phyloP scores from a whole-genome alignment of 2,888 invertebrate genomes.

The Listrodromus nycthemerus region DNA sequence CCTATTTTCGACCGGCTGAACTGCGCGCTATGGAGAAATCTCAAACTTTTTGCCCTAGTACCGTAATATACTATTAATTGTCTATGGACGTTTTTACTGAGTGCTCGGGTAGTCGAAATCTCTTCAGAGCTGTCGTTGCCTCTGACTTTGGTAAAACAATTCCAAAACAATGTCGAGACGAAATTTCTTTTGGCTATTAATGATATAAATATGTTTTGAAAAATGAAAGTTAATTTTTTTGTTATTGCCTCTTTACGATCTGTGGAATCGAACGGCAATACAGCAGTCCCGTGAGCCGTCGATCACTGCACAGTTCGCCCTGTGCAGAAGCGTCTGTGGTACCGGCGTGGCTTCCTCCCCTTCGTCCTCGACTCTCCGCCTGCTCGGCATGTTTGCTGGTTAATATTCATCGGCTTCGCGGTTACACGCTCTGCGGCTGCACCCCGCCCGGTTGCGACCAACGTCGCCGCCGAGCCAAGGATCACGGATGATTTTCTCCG shows the following conservation, averaged over 20 bases:
- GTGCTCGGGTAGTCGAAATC: neutral
- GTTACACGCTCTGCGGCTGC: conserved; percentile 72
- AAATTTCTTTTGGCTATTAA: neutral
- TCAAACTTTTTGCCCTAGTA: no score
- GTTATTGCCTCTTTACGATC: neutral
- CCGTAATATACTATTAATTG: no score
- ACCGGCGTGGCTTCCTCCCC: conserved; percentile 27
- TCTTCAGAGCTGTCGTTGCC: neutral
- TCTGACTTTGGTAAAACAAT: neutral
- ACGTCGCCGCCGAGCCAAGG: conserved; percentile 55
- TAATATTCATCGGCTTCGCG: conserved; percentile 82
- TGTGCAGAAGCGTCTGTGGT: conserved; percentile 4
- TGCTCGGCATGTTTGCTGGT: conserved; percentile 81
- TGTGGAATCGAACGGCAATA: neutral
- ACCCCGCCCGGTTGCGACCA: conserved; percentile 67
- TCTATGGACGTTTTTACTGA: neutral
- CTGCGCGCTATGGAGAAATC: no score
- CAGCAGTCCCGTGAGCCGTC: neutral
- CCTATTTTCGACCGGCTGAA: no score
- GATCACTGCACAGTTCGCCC: neutral
- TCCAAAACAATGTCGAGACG: neutral
- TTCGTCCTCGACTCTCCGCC: conserved; percentile 64
- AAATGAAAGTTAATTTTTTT: neutral
- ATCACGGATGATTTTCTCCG: conserved; percentile 76
- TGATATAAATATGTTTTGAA: neutral